Evolutionary conservation across 2,113 vertebrate genomes (phyloP), one percentile per base, ranked within the genome.

Genomic region (Gobio gobio): DNA sequence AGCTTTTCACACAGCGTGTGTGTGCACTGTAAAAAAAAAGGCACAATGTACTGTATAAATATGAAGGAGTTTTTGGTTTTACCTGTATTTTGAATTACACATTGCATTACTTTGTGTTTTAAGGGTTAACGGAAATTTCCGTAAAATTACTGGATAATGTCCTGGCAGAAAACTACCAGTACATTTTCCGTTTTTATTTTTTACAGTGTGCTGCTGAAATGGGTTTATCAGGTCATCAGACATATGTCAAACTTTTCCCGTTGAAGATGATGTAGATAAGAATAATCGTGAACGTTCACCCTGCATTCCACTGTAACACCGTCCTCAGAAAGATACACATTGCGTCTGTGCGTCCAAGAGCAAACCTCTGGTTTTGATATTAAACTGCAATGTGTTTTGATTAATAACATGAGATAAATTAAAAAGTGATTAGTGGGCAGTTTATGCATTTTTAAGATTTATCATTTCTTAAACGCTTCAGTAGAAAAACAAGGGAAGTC

Each of bases 191-290:
- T 29, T 29, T 29, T 29, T 29, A 29, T 29, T 29, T 29, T 29
- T 29, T 29, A 29, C 29, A 29, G 29, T 29, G 18, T 43, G 33
- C 56, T 43, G 59, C 40, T 89, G 85, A 84, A 84, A 84, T 7
- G 78, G 88, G 87, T 88, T 87, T 9, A 77, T n/a, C 83, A 78
- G 82, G 43, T 49, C 66, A 88, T 92, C 86, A 85, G 81, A 16
- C 59, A 91, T 88, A 88, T 64, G 22, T 86, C 76, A 84, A 33
- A 13, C 72, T 78, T 85, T 85, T 88, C 86, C 85, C 85, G 59
- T 80, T 26, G 84, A 90, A 91, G 86, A 84, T 89, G 86, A 85
- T 88, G 87, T 74, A 83, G 85, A 90, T 90, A 76, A 91, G 87
- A 88, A 88, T 68, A 88, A 86, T 8, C 14, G 7, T 59, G 82